phyloP scores from a whole-genome alignment of 2,797 vertebrate species.

The Balearica regulorum region DNA sequence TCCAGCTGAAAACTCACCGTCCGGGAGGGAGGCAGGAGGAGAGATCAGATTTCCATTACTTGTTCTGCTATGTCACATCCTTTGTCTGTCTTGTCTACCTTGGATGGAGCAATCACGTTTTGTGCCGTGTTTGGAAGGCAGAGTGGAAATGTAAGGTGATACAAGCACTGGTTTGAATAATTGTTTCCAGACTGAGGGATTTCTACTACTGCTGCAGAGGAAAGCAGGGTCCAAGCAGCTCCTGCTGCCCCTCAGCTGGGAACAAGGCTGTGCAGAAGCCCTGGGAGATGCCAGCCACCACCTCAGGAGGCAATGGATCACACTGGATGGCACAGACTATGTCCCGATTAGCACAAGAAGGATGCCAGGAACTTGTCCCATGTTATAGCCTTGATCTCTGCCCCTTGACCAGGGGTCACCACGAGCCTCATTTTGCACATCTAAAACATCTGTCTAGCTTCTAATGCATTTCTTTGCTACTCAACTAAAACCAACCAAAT shows the following conservation, averaged over 20 bases:
- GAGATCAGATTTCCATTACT: conserved; percentile 15
- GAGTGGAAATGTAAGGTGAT: conserved; percentile 44
- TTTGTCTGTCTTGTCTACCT: conserved; percentile 39
- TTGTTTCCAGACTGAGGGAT: conserved; percentile 5
- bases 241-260: neutral
- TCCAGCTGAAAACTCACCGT: conserved; percentile 14
- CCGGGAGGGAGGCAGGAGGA: neutral
- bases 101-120: neutral
- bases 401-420: neutral
- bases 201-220: neutral
- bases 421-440: neutral
- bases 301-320: neutral
- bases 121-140: conserved; percentile 37
- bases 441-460: neutral
- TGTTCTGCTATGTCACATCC: neutral
- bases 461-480: neutral
- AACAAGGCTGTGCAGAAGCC: neutral
- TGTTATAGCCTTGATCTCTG: neutral
- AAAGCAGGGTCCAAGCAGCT: accelerated
- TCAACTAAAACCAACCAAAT: neutral
- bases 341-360: neutral
- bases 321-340: neutral
- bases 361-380: neutral
- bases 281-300: neutral
- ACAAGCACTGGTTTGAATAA: neutral